A percentile compares a stretch with the other conserved stretches of the same genome.
phyloP scores from a whole-genome alignment of 2,888 invertebrate genomes.

The Nysson spinosus region DNA sequence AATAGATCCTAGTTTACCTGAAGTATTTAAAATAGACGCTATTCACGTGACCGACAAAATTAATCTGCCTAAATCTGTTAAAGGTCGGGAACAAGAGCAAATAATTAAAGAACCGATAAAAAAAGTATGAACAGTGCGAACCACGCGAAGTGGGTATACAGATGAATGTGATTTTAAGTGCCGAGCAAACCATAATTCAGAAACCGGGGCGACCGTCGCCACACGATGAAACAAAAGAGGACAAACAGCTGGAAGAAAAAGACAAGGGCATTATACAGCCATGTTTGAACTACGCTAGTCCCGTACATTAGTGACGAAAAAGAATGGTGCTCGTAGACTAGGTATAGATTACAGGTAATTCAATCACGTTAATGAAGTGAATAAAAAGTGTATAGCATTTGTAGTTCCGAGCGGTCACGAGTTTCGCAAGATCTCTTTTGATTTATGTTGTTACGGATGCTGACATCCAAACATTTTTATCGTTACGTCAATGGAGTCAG shows the following conservation, averaged over 20 bases:
- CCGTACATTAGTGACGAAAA: constrained; percentile 29
- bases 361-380: background rate
- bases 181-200: constrained; percentile 35
- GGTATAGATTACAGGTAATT: constrained; percentile 31
- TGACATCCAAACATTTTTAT: too few species aligned
- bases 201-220: constrained; percentile 21
- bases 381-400: constrained; percentile 8
- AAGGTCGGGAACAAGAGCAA: too few species aligned
- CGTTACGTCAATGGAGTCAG: too few species aligned
- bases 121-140: background rate
- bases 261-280: constrained; percentile 23
- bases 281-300: constrained; percentile 25
- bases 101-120: too few species aligned
- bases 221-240: constrained; percentile 39
- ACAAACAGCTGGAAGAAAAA: constrained; percentile 49
- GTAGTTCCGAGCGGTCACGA: constrained; percentile 4
- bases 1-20: too few species aligned
- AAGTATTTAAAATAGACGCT: too few species aligned
- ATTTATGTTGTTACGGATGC: too few species aligned
- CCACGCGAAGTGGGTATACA: too few species aligned
- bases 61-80: too few species aligned
- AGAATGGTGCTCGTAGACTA: constrained; percentile 5
- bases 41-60: too few species aligned
- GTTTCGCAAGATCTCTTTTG: constrained; percentile 4
- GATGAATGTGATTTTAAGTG: background rate